Evolutionary conservation across 1,140 invertebrate species (phyloP), one percentile per base, ranked within the genome.

Genomic region (Apis cerana): DNA sequence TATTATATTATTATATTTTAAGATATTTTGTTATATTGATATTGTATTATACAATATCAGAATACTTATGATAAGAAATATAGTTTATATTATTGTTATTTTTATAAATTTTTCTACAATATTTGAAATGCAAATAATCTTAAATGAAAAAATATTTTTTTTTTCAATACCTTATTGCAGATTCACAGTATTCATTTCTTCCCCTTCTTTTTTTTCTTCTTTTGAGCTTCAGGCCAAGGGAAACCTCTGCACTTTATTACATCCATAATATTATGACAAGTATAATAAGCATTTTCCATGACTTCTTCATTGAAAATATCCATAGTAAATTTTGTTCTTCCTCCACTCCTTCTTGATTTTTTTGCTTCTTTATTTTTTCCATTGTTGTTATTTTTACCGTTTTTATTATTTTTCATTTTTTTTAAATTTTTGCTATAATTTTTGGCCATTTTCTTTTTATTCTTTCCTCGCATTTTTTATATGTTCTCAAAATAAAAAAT

Each of bases 281-380:
- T 97, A 89, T 97, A 97, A 91, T 98, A 98, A 8, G 97, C 97
- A 90, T 98, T 98, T 85, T 97, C 96, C 96, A 98, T 97, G 0
- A 97, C 97, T n/a, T 96, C 96, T 85, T 97, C 97, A 75, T 97
- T 97, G 78, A 98, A 96, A 83, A 98, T 97, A 85, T 98, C 97
- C 59, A 97, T 96, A 21, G 96, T 95, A 83, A 95, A 96, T 89
- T 94, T 94, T 17, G 94, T 91, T 84, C 96, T 96, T 23, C 96
- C 95, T 2, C 94, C 95, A 81, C 94, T 93, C 95, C 85, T 96
- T 95, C 83, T 96, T 92, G 75, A 92, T 76, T 92, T 92, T 81
- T 95, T 95, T n/a, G 92, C 94, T 62, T 94, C 93, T 33, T 94
- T 92, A 58, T 92, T 94, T 52, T 93, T 94, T 7, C 89, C 88